phyloP scores from a whole-genome alignment of 2,113 vertebrate species.

The Rousettus leschenaultii region DNA sequence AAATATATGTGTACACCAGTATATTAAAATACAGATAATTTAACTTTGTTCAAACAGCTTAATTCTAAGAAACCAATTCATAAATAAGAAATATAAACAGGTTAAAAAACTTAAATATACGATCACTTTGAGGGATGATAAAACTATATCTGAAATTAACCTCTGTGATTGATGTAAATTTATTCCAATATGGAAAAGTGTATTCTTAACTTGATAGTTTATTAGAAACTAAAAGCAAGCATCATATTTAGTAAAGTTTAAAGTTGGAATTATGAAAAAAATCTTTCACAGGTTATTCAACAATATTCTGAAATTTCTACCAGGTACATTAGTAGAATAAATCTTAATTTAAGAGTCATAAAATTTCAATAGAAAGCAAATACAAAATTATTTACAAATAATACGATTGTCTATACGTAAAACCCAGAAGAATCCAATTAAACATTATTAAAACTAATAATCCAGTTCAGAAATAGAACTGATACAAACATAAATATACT shows the following conservation, averaged over 20 bases:
- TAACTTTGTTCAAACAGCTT: not conserved
- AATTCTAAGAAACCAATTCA: not conserved
- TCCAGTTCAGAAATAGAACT: constrained; percentile 9
- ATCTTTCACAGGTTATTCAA: not conserved
- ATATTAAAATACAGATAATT: not conserved
- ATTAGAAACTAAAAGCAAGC: not conserved
- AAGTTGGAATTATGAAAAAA: not conserved
- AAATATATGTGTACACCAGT: not conserved
- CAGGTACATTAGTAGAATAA: not conserved
- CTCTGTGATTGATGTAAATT: not conserved
- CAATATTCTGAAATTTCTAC: not conserved
- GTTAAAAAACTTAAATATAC: not conserved
- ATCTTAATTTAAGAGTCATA: constrained; percentile 7
- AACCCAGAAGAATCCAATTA: constrained; percentile 28
- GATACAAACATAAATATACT: not conserved
- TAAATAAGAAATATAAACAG: not conserved
- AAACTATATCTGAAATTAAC: not conserved
- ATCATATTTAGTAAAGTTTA: not conserved
- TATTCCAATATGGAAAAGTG: constrained; percentile 3
- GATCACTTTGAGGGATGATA: not conserved
- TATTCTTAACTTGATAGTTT: not conserved
- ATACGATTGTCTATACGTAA: constrained; percentile 25
- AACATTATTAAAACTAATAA: constrained; percentile 30
- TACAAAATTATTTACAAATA: not conserved
- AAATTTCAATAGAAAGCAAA: constrained; percentile 11